Percentiles rank a stretch among this genome's conserved stretches.
phyloP scores from a whole-genome alignment of 2,113 vertebrate genomes.

The Galemys pyrenaicus region DNA sequence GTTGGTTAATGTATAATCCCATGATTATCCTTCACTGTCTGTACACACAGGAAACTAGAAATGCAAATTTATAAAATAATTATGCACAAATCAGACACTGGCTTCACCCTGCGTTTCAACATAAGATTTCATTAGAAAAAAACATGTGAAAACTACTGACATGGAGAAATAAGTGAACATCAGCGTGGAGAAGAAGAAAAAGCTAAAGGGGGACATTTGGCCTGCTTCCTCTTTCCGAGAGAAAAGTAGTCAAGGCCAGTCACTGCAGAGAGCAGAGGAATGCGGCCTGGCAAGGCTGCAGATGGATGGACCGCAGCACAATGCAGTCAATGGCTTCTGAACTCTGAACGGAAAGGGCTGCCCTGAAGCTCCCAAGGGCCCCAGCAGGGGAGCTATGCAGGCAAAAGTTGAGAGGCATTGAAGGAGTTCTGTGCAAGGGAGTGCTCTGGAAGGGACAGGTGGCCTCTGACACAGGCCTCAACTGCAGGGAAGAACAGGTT shows the following conservation, averaged over 20 bases:
- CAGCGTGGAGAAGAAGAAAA: not conserved
- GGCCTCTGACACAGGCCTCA: not conserved
- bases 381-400: no score
- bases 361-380: not conserved
- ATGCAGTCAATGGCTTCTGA: not conserved
- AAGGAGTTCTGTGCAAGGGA: not conserved
- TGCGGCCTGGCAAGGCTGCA: not conserved
- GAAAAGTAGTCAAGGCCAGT: not conserved
- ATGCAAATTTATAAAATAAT: not conserved
- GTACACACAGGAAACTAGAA: slow-evolving; percentile 30
- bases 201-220: not conserved
- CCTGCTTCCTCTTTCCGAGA: not conserved
- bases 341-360: not conserved
- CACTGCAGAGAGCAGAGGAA: not conserved
- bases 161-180: not conserved
- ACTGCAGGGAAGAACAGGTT: not conserved
- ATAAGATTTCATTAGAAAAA: not conserved
- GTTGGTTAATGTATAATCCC: not conserved
- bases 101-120: not conserved
- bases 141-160: not conserved
- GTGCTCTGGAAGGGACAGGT: not conserved
- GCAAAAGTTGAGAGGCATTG: not conserved
- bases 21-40: not conserved
- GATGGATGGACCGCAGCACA: not conserved
- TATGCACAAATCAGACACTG: not conserved